A percentile compares a stretch with the other conserved stretches of the same genome.
Conservation (phyloP, 1,140 invertebrate genomes). For the Eumeta japonica region DNA sequence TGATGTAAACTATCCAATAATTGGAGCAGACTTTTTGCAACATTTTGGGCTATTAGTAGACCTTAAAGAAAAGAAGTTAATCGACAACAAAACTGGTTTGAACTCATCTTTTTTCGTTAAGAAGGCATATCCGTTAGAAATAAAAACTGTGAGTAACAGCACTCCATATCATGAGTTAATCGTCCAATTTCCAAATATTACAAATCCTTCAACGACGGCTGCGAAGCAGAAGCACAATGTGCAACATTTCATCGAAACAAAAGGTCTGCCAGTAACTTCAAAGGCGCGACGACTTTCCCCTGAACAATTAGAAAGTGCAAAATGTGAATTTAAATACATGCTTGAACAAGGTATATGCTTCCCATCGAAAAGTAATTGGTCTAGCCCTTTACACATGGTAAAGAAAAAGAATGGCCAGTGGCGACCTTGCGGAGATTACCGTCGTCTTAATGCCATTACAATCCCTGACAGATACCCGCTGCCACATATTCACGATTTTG, state of each 20-base stretch:
- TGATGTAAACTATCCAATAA: constrained; percentile 24
- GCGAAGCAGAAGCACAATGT: background rate
- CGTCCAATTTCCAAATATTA: too few relatives aligned
- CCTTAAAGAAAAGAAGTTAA: constrained; percentile 12
- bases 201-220: too few relatives aligned
- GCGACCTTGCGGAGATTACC: constrained; percentile 49
- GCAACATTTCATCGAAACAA: constrained; percentile 11
- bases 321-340: constrained; percentile 22
- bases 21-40: constrained; percentile 27
- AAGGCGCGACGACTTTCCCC: constrained; percentile 29
- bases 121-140: too few relatives aligned
- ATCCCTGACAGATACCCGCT: constrained; percentile 1
- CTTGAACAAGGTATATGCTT: constrained; percentile 20
- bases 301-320: constrained; percentile 17
- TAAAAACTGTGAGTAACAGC: too few relatives aligned
- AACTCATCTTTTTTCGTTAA: too few relatives aligned
- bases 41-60: constrained; percentile 14
- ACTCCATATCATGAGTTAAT: too few relatives aligned
- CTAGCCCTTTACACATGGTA: constrained; percentile 32
- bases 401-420: constrained; percentile 30
- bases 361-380: constrained; percentile 26
- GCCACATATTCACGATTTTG: background rate
- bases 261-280: constrained; percentile 22
- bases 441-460: constrained; percentile 31
- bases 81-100: constrained; percentile 13